Evolutionary conservation across 1,140 invertebrate genomes (phyloP).

Genomic region (Cataglyphis hispanica): DNA sequence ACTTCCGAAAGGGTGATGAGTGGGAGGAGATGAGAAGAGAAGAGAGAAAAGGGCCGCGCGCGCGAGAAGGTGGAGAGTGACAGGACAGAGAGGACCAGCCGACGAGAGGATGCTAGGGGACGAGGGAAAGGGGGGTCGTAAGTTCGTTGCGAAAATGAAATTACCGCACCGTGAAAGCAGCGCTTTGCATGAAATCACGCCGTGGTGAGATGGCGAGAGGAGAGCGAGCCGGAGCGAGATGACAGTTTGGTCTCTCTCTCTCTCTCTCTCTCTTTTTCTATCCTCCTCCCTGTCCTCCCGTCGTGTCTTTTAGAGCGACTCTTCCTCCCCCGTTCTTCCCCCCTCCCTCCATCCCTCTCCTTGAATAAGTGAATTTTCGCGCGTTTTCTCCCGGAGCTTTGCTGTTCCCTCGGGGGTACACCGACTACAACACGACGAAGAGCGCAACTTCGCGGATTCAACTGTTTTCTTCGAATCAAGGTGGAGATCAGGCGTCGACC

Average conservation of each 20-base stretch:
- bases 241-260: constrained; percentile 26
- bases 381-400: constrained; percentile 61
- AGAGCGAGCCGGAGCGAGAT: constrained; percentile 4
- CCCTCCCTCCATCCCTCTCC: constrained; percentile 13
- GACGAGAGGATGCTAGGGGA: constrained; percentile 27
- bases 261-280: background rate
- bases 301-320: constrained; percentile 25
- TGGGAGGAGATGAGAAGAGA: background rate
- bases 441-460: constrained; percentile 44
- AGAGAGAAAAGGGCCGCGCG: background rate
- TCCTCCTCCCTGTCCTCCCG: background rate
- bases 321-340: background rate
- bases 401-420: constrained; percentile 38
- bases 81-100: constrained; percentile 44
- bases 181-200: constrained; percentile 78
- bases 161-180: constrained; percentile 81
- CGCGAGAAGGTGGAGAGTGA: constrained; percentile 44
- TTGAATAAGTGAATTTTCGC: constrained; percentile 75
- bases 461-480: constrained; percentile 25
- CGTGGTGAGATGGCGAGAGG: constrained; percentile 31
- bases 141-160: constrained; percentile 81
- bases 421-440: constrained; percentile 37
- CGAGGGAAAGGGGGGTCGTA: constrained; percentile 54
- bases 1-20: constrained; percentile 38
- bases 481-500: constrained; percentile 16